Percentiles rank a stretch among this genome's conserved stretches.
phyloP scores from a whole-genome alignment of 92 coral and sea anemone genomes.

The Epizoanthus ramosus region DNA sequence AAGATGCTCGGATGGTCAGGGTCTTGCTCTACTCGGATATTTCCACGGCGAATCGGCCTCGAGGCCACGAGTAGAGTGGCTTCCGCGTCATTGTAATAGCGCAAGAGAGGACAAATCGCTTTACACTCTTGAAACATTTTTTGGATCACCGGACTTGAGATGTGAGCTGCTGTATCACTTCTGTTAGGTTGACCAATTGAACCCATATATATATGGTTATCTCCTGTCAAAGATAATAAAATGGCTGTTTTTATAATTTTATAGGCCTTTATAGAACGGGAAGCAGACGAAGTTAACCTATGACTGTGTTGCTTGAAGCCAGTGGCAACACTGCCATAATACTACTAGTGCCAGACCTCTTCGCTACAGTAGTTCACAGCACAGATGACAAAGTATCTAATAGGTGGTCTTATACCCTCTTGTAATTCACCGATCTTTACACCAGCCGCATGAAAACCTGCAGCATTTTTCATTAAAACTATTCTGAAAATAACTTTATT shows the following conservation, averaged over 20 bases:
- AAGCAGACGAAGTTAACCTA: too few species aligned
- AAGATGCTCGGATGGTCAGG: constrained; percentile 30
- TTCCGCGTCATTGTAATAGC: constrained; percentile 8
- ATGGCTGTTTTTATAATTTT: not conserved
- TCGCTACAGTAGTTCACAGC: too few species aligned
- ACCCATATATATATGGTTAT: constrained; percentile 31
- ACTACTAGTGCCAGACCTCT: too few species aligned
- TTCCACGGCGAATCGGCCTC: constrained; percentile 54
- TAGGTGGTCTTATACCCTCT: too few species aligned
- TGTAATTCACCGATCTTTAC: too few species aligned
- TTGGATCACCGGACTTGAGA: constrained; percentile 45
- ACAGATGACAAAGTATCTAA: too few species aligned
- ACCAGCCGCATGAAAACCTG: too few species aligned
- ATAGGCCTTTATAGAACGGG: too few species aligned
- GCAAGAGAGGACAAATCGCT: constrained; percentile 33
- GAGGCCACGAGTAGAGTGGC: constrained; percentile 33
- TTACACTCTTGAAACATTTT: constrained; percentile 34
- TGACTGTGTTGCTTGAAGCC: too few species aligned
- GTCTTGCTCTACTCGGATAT: constrained; percentile 44
- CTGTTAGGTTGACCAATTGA: constrained; percentile 43
- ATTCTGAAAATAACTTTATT: not conserved
- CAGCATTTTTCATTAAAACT: not conserved
- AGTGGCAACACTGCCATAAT: too few species aligned
- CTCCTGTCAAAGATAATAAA: constrained; percentile 27
- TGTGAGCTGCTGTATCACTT: not conserved